Percentiles rank a stretch among this genome's conserved stretches.
phyloP scores from a whole-genome alignment of 2,113 vertebrate genomes.

The Scomber scombrus region DNA sequence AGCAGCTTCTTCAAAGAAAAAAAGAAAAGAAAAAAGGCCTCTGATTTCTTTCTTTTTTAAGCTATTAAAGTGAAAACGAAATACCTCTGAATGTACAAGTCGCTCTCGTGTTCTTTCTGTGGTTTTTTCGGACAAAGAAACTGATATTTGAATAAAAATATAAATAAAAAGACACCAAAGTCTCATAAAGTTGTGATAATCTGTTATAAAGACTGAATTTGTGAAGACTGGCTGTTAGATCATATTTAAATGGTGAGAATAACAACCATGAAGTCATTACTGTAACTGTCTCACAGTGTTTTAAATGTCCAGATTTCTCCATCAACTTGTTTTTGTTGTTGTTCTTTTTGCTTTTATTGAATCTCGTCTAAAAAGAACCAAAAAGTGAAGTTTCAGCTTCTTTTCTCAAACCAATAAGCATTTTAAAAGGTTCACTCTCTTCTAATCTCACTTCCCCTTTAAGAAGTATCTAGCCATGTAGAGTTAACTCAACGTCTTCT shows the following conservation, averaged over 20 bases:
- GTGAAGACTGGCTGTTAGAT: neutral
- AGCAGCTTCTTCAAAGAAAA: constrained; percentile 11
- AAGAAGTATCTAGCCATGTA: no score
- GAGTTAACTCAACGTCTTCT: no score
- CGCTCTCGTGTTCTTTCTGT: constrained; percentile 37
- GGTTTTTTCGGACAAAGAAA: neutral
- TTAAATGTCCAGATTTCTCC: no score
- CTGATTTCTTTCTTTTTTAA: constrained; percentile 20
- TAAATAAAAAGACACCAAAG: neutral
- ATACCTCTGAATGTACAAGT: constrained; percentile 64
- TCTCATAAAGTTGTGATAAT: neutral
- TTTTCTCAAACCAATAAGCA: no score
- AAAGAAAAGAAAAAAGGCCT: constrained; percentile 5
- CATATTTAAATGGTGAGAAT: no score
- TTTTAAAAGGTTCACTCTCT: no score
- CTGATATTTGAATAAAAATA: neutral
- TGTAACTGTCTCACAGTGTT: neutral
- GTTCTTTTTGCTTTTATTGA: no score
- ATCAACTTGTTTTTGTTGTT: no score
- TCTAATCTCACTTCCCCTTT: no score
- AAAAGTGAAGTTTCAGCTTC: no score
- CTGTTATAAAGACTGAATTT: neutral
- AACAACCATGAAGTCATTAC: neutral
- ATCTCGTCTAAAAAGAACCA: no score
- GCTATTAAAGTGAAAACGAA: constrained; percentile 62